phyloP scores from a whole-genome alignment of 1,140 invertebrate species.

The Ylistrum balloti region DNA sequence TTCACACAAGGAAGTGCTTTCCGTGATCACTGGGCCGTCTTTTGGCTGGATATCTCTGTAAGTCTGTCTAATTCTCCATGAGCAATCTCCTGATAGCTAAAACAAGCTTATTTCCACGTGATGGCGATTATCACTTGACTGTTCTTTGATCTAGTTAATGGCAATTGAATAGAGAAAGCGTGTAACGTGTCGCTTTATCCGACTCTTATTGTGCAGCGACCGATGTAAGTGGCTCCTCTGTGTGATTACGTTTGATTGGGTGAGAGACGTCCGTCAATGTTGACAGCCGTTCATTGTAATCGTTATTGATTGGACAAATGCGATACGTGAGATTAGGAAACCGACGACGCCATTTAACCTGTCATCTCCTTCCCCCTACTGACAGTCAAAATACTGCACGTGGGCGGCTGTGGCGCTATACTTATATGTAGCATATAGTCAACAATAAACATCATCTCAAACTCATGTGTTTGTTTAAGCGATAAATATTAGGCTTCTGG shows the following conservation, averaged over 20 bases:
- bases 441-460: not conserved
- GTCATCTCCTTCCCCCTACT: not conserved
- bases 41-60: not conserved
- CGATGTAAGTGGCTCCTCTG: not conserved
- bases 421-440: not conserved
- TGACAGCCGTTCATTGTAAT: conserved; percentile 18
- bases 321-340: not conserved
- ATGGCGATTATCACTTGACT: not conserved
- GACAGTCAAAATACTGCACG: not conserved
- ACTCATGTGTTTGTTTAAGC: too few relatives aligned
- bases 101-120: conserved; percentile 24
- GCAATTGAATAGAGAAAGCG: not conserved
- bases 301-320: not conserved
- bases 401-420: not conserved
- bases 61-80: not conserved
- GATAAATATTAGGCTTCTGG: too few relatives aligned
- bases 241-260: conserved; percentile 33
- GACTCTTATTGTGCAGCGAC: not conserved
- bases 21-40: not conserved
- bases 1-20: not conserved
- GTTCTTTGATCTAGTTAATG: conserved; percentile 35
- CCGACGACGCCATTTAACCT: not conserved
- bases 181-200: not conserved
- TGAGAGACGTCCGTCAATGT: not conserved
- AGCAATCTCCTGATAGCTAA: not conserved